A percentile compares a stretch with the other conserved stretches of the same genome.
phyloP scores from a whole-genome alignment of 1,140 invertebrate species.

The Apis florea region DNA sequence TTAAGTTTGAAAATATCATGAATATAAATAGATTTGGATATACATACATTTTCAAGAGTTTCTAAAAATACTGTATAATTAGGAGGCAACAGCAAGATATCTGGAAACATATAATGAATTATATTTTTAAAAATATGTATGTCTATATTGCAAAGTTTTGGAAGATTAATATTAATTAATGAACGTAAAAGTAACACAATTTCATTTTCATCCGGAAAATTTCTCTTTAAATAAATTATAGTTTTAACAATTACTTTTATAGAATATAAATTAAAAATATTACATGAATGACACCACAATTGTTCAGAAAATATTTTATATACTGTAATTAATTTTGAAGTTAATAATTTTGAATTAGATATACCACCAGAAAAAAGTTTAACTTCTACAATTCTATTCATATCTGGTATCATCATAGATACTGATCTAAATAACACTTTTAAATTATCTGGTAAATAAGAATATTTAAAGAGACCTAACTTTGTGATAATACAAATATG shows the following conservation, averaged over 20 bases:
- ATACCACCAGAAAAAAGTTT: constrained; percentile 86
- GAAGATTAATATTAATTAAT: constrained; percentile 85
- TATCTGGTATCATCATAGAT: constrained; percentile 86
- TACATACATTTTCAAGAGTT: constrained; percentile 72
- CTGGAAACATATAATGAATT: constrained; percentile 84
- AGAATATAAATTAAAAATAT: constrained; percentile 82
- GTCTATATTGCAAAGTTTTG: constrained; percentile 84
- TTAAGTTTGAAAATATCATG: constrained; percentile 83
- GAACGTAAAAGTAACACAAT: constrained; percentile 82
- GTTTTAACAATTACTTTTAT: constrained; percentile 82
- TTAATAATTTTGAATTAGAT: constrained; percentile 81
- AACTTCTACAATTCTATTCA: constrained; percentile 84
- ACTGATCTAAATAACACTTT: constrained; percentile 85
- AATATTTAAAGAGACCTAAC: constrained; percentile 81
- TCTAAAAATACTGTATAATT: constrained; percentile 79
- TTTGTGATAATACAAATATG: constrained; percentile 86
- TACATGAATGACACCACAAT: constrained; percentile 82
- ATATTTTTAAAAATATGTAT: constrained; percentile 84
- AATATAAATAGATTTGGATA: constrained; percentile 80
- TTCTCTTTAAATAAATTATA: constrained; percentile 82
- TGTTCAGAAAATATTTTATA: constrained; percentile 84
- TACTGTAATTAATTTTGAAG: constrained; percentile 83
- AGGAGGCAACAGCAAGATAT: constrained; percentile 79
- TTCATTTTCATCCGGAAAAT: constrained; percentile 83
- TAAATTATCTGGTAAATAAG: constrained; percentile 85